Base-by-base conservation (phyloP, 1,140 invertebrate genomes). In the Nymphalis io region DNA sequence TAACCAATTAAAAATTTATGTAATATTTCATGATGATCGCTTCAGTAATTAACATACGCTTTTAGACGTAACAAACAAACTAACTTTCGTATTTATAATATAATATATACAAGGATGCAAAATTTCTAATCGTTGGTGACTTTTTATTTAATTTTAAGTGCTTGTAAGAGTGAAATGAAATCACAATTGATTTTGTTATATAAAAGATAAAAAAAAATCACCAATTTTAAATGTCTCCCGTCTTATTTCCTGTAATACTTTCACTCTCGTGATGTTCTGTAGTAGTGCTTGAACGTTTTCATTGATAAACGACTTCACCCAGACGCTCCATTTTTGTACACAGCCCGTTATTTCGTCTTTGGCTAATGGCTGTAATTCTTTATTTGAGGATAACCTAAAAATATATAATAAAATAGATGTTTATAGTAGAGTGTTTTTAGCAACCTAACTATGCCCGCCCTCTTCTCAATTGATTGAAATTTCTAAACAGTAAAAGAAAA, bases 231-330 rank as follows among this genome's bases (percentile, higher is more conserved):
- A 90, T 0, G 93, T 93, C 68, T 94, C 93, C 72, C 94, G 93
- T 18, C 95, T 91, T 62, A 95, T 94, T 48, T 93, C 93, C 69
- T 95, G 94, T 68, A 96, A 88, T 1, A 93, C 93, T 81, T 93
- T 94, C 33, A 95, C 92, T 53, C 93, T 94, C n/a, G 93, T 92
- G 4, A 95, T 92, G 39, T 94, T 92, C 64, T 94, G 86, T 2
- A 95, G 83, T 6, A 95, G 79, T 21, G 92, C 91, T 13, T 92
- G 89, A 3, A 95, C 84, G 68, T 94, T 93, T 0, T 74, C 79
- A 18, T 81, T 86, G 6, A 93, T 93, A 73, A 94, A 93, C 0
- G 88, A 80, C 61, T 93, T 89, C 11, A 95, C 93, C 91, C 94
- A 94, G 0, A 88, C 69, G 18, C 95, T 91, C 94, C 95, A 95